Conservation (phyloP, 2,888 invertebrate genomes). For the Epinotia ramella region DNA sequence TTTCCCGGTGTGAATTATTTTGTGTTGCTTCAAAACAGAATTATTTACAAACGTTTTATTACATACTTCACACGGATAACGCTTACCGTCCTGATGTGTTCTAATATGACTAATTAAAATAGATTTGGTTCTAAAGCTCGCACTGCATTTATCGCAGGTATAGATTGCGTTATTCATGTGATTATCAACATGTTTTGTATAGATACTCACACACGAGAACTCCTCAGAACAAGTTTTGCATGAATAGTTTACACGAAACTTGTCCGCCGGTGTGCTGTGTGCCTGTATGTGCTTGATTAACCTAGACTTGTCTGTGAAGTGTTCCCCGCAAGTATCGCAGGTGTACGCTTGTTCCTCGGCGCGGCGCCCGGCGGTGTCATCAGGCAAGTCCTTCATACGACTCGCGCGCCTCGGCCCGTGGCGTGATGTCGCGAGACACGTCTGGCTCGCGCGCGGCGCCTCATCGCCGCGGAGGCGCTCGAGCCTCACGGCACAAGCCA, state of each 20-base stretch:
- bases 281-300: not conserved
- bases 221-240: not conserved
- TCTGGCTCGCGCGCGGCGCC: not conserved
- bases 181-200: no score
- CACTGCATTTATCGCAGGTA: not conserved
- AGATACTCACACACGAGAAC: no score
- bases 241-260: not conserved
- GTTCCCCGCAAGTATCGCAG: slow-evolving; percentile 4
- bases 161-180: not conserved
- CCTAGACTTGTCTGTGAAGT: not conserved
- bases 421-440: not conserved
- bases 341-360: not conserved
- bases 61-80: not conserved
- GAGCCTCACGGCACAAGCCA: slow-evolving; percentile 3
- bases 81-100: not conserved
- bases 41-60: no score
- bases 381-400: not conserved
- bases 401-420: not conserved
- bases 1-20: no score
- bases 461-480: slow-evolving; percentile 4
- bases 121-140: not conserved
- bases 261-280: not conserved
- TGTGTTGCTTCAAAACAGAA: no score
- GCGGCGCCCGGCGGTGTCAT: not conserved
- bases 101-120: not conserved